Conservation (phyloP, 2,888 invertebrate genomes). For the Exephanes ischioxanthus region DNA sequence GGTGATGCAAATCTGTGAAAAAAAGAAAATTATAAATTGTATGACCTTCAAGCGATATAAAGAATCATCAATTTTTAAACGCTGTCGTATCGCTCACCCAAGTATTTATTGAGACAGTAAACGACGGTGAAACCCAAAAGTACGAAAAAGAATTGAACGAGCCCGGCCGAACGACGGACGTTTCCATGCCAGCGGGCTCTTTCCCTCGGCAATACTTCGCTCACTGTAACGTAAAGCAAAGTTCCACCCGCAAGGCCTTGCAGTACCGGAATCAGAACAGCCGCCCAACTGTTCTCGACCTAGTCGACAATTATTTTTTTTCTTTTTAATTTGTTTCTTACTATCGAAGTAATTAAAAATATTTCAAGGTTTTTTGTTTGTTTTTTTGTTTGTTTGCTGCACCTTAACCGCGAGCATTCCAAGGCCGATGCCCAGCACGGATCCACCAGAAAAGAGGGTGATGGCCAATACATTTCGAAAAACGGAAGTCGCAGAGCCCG, state of each 20-base stretch:
- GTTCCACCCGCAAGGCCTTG: conserved; percentile 92
- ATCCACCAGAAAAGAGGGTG: conserved; percentile 89
- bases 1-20: conserved; percentile 42
- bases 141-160: conserved; percentile 88
- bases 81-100: conserved; percentile 84
- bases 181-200: conserved; percentile 89
- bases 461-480: conserved; percentile 87
- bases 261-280: conserved; percentile 70
- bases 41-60: background rate
- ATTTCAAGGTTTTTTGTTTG: background rate
- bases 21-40: background rate
- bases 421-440: conserved; percentile 89
- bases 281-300: conserved; percentile 67
- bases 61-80: background rate
- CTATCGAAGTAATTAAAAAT: background rate
- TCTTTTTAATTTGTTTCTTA: background rate
- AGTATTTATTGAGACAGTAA: conserved; percentile 88
- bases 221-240: conserved; percentile 91
- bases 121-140: conserved; percentile 88
- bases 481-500: conserved; percentile 85
- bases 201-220: conserved; percentile 92
- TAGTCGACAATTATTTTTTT: conserved; percentile 18
- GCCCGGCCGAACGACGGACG: conserved; percentile 86
- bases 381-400: conserved; percentile 53
- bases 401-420: conserved; percentile 90